Evolutionary conservation across 2,888 invertebrate species (phyloP).

Genomic region (Lydus trimaculatus): DNA sequence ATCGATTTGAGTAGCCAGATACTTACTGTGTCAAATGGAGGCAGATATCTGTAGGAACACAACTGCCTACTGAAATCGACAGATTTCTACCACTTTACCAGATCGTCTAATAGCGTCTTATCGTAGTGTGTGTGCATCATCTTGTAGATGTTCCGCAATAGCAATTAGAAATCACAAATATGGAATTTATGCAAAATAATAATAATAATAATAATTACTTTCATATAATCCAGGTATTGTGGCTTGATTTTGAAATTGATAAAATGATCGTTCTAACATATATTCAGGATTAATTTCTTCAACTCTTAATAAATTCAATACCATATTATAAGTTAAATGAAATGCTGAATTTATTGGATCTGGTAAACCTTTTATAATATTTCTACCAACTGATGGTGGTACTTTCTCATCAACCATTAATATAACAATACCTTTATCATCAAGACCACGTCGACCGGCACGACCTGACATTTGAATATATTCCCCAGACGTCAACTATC

Average conservation of each 20-base stretch:
- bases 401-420: constrained; percentile 99
- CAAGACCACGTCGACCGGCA: constrained; percentile 95
- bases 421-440: constrained; percentile 97
- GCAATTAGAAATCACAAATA: too few relatives aligned
- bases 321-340: constrained; percentile 99
- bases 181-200: too few relatives aligned
- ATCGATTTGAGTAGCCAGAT: too few relatives aligned
- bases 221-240: constrained; percentile 89
- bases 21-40: too few relatives aligned
- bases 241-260: constrained; percentile 98
- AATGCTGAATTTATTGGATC: constrained; percentile 99
- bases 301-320: constrained; percentile 92
- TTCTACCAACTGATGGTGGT: constrained; percentile 76
- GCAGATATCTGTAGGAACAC: too few relatives aligned
- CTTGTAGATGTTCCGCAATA: too few relatives aligned
- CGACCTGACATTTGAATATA: constrained; percentile 99
- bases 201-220: constrained; percentile 65
- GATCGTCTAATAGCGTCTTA: too few relatives aligned
- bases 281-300: constrained; percentile 99
- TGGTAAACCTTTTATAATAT: constrained; percentile 83
- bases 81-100: too few relatives aligned
- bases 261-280: constrained; percentile 98
- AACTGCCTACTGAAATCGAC: too few relatives aligned
- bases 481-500: constrained; percentile 90
- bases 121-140: too few relatives aligned